phyloP scores from a whole-genome alignment of 1,140 invertebrate genomes.

The Drosophila nasuta region DNA sequence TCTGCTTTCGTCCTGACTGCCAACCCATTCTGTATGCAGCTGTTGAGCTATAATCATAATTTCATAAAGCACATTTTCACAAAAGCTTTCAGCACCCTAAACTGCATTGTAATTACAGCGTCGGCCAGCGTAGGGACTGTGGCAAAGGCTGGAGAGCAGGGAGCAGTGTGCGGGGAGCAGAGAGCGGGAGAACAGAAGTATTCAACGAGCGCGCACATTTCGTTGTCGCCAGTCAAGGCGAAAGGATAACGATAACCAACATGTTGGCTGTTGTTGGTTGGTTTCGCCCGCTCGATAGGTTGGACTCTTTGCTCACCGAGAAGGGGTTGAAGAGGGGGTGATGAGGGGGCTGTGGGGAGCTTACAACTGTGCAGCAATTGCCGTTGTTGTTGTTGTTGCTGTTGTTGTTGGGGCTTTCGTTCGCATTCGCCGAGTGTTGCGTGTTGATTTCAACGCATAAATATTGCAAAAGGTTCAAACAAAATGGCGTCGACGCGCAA shows the following conservation, averaged over 20 bases:
- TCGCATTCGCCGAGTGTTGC: conserved; percentile 57
- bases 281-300: conserved; percentile 12
- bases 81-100: conserved; percentile 83
- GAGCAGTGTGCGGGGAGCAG: no score
- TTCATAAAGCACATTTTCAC: conserved; percentile 84
- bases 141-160: background rate
- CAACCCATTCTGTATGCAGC: conserved; percentile 61
- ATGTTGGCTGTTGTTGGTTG: conserved; percentile 56
- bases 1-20: background rate
- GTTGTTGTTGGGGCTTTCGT: conserved; percentile 27
- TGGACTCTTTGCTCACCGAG: conserved; percentile 1
- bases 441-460: conserved; percentile 83
- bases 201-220: conserved; percentile 57
- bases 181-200: conserved; percentile 32
- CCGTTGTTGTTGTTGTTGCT: conserved; percentile 25
- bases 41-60: conserved; percentile 84
- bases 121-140: conserved; percentile 15
- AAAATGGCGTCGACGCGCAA: conserved; percentile 83
- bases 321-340: background rate
- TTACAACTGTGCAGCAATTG: conserved; percentile 41
- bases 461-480: conserved; percentile 82
- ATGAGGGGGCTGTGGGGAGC: conserved; percentile 17
- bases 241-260: conserved; percentile 80
- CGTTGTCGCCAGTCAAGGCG: conserved; percentile 68
- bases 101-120: conserved; percentile 82